Evolutionary conservation across 2,797 vertebrate genomes (phyloP).

Genomic region (Anguilla anguilla): DNA sequence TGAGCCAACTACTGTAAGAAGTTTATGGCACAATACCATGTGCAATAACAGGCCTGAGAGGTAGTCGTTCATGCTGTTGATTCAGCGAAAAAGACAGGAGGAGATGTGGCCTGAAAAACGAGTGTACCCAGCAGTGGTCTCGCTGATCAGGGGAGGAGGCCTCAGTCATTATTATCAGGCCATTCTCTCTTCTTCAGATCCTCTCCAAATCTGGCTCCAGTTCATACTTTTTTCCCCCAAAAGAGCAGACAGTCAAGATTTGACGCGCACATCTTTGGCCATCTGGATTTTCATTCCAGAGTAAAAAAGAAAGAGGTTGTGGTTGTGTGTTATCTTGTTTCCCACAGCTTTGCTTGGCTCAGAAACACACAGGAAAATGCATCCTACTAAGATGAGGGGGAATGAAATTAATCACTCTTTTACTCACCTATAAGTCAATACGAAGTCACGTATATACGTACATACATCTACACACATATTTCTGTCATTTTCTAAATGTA

Average conservation of each 20-base stretch:
- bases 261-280: background rate
- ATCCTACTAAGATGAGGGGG: background rate
- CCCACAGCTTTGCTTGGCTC: background rate
- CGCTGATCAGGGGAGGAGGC: background rate
- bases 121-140: background rate
- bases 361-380: background rate
- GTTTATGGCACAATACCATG: background rate
- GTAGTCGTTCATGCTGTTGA: background rate
- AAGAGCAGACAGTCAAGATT: constrained; percentile 13
- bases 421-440: background rate
- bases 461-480: background rate
- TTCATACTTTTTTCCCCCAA: background rate
- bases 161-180: background rate
- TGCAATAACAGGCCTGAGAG: background rate
- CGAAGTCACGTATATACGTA: background rate
- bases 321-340: background rate
- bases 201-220: background rate
- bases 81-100: background rate
- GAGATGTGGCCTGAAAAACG: background rate
- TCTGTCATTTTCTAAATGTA: background rate
- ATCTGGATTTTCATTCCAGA: constrained; percentile 7
- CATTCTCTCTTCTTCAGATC: background rate
- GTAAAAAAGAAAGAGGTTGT: background rate
- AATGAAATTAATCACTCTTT: background rate
- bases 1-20: background rate